Percentiles rank a stretch among this genome's conserved stretches.
Evolutionary conservation across 2,888 invertebrate genomes (phyloP).

Genomic region (Drosophila mettleri): DNA sequence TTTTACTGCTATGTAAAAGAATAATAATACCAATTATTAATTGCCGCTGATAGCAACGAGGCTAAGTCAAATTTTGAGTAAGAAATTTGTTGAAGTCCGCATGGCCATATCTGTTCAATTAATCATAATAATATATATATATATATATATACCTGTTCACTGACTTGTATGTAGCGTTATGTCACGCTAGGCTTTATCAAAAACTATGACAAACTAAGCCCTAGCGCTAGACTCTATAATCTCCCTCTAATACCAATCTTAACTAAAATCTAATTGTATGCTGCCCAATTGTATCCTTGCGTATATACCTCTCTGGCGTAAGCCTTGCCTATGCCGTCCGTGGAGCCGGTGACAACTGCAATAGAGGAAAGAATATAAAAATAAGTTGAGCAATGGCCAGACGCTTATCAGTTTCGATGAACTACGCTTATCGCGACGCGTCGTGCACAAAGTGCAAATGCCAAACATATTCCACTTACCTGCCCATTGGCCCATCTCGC

Average conservation of each 20-base stretch:
- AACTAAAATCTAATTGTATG: background rate
- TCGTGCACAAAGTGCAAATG: slow-evolving; percentile 37
- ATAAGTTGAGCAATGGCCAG: slow-evolving; percentile 17
- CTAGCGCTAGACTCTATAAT: background rate
- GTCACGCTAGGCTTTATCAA: background rate
- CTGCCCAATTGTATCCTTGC: background rate
- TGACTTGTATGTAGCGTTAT: background rate
- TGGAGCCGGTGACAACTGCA: slow-evolving; percentile 94
- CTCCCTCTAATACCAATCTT: background rate
- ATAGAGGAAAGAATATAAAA: slow-evolving; percentile 16
- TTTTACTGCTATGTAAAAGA: background rate
- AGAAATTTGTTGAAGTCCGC: background rate
- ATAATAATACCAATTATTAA: background rate
- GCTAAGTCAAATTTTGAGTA: too few species aligned
- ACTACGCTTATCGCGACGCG: slow-evolving; percentile 26
- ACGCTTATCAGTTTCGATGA: slow-evolving; percentile 25
- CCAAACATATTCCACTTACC: slow-evolving; percentile 87
- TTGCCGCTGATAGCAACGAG: background rate
- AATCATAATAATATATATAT: background rate
- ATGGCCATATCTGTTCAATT: background rate
- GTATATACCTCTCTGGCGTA: slow-evolving; percentile 89
- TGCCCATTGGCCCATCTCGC: slow-evolving; percentile 92
- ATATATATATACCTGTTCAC: background rate
- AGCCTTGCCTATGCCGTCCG: slow-evolving; percentile 95
- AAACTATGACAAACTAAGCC: background rate